Percentiles rank a stretch among this genome's conserved stretches.
phyloP scores from a whole-genome alignment of 2,888 invertebrate species.

The Eurytoma adleriae region DNA sequence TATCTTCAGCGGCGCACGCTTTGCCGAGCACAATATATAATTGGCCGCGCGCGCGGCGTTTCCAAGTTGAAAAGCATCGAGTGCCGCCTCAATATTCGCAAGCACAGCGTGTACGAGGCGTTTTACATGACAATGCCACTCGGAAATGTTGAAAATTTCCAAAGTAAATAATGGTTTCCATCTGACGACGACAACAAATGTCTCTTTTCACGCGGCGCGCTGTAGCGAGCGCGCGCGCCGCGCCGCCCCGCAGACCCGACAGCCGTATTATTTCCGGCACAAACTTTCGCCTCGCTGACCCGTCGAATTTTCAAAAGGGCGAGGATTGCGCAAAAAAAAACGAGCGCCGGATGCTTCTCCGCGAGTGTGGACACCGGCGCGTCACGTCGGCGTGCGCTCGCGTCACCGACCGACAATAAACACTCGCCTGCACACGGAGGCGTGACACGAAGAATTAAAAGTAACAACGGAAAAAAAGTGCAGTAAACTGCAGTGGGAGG shows the following conservation, averaged over 20 bases:
- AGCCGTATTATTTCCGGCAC: constrained; percentile 43
- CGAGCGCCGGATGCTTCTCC: constrained; percentile 8
- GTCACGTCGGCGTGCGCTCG: constrained; percentile 14
- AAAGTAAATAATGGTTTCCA: constrained; percentile 47
- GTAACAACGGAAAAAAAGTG: constrained; percentile 8
- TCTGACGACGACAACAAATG: constrained; percentile 44
- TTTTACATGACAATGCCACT: constrained; percentile 48
- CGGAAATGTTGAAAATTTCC: constrained; percentile 48
- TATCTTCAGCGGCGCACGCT: neutral
- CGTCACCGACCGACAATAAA: constrained; percentile 24
- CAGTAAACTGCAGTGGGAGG: neutral
- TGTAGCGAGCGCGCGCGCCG: neutral
- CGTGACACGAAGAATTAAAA: constrained; percentile 39
- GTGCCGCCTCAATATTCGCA: constrained; percentile 30
- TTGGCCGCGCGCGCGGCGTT: constrained; percentile 1
- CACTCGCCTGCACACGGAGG: constrained; percentile 5
- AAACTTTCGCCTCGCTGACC: constrained; percentile 55
- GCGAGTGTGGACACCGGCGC: neutral
- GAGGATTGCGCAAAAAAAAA: constrained; percentile 33
- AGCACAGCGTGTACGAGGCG: constrained; percentile 5
- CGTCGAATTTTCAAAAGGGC: constrained; percentile 50
- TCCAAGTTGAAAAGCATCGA: constrained; percentile 18
- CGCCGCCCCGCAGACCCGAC: neutral
- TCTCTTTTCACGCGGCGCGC: constrained; percentile 31
- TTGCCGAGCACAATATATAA: constrained; percentile 25